These are phyloP conservation scores for Prionace glauca DNA, from an alignment of 2,797 vertebrate genomes.

Conservation along the genomic window DNA sequence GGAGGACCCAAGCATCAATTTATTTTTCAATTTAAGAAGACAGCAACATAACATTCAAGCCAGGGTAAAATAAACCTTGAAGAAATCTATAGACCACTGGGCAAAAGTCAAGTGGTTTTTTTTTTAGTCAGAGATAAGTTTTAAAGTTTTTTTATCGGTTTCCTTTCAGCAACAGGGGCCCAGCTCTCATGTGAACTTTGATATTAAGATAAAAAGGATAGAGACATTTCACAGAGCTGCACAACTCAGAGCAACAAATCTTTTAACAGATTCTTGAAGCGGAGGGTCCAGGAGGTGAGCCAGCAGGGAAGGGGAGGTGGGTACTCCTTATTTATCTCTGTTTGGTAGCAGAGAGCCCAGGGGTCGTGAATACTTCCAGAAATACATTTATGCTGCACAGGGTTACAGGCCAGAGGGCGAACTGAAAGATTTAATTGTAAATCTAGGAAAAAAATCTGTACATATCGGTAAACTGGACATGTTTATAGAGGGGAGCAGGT, in stretches of 20 bases:
- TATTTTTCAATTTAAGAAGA: neutral
- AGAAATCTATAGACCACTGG: neutral
- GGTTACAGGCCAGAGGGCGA: neutral
- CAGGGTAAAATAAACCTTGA: neutral
- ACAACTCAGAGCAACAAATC: neutral
- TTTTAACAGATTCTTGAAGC: neutral
- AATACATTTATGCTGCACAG: neutral
- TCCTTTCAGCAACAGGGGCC: slow-evolving; percentile 4
- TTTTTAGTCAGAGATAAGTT: neutral
- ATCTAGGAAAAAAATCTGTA: neutral
- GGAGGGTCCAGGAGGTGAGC: neutral
- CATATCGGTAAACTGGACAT: neutral
- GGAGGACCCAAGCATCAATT: neutral
- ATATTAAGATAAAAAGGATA: neutral
- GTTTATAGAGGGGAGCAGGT: no score
- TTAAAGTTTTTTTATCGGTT: slow-evolving; percentile 21
- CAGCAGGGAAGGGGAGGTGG: neutral
- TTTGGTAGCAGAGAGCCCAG: neutral
- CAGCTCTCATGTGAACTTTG: neutral
- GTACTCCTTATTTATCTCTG: neutral
- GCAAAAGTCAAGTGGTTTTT: neutral
- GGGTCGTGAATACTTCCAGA: neutral
- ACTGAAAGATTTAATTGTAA: neutral
- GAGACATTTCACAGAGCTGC: slow-evolving; percentile 1
- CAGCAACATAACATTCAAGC: neutral